Conservation (phyloP, 2,113 vertebrate species). For the Synchiropus splendidus region DNA sequence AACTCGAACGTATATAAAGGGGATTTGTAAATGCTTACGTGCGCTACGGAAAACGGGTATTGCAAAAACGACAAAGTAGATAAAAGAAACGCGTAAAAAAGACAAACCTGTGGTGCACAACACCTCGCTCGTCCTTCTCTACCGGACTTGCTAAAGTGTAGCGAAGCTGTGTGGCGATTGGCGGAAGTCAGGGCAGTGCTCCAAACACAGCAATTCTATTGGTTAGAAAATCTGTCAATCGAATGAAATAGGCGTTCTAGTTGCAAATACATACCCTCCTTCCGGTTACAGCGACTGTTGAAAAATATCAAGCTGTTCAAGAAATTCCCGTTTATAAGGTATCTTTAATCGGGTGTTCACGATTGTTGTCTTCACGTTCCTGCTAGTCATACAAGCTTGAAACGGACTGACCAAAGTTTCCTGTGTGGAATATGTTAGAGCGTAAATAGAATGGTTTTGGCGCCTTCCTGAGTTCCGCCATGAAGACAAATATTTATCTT, state of each 20-base stretch:
- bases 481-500: no score
- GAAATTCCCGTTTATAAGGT: slow-evolving; percentile 6
- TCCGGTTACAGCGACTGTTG: slow-evolving; percentile 17
- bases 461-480: no score
- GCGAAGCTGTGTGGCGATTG: slow-evolving; percentile 14
- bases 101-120: slow-evolving; percentile 37
- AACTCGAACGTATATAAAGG: no score
- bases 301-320: background rate
- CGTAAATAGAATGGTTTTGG: no score
- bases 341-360: background rate
- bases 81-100: slow-evolving; percentile 5
- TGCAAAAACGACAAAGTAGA: background rate
- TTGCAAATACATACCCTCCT: background rate
- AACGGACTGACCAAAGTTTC: no score
- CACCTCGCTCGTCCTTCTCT: slow-evolving; percentile 32
- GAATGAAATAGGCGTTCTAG: background rate
- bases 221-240: slow-evolving; percentile 18
- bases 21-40: no score
- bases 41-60: no score
- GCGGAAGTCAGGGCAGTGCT: slow-evolving; percentile 3
- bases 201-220: background rate
- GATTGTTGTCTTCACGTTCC: no score
- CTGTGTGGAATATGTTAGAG: no score
- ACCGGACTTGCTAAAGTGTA: slow-evolving; percentile 18
- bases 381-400: no score